These are phyloP conservation scores for human (Homo sapiens) DNA, from an alignment of 2,113 vertebrate genomes.

Conservation along the genomic window GRCh38 chr18:74556501-74557000, in stretches of 20 bases:
- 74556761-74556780: rapidly evolving
- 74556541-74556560: neutral
- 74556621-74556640: neutral
- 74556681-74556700: neutral
- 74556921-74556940: no score
- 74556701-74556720: rapidly evolving
- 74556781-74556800: neutral
- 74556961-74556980: no score
- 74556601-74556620: neutral
- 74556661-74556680: no score
- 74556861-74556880: rapidly evolving
- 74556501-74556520: rapidly evolving
- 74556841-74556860: neutral
- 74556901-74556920: neutral
- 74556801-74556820: neutral
- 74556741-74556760: no score
- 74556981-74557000: no score
- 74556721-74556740: rapidly evolving
- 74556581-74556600: neutral
- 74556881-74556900: rapidly evolving
- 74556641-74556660: rapidly evolving
- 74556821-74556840: neutral
- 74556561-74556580: neutral
- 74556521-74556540: neutral
- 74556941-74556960: no score